Conservation (phyloP, 1,140 invertebrate genomes). For the Orchestia grillus region DNA sequence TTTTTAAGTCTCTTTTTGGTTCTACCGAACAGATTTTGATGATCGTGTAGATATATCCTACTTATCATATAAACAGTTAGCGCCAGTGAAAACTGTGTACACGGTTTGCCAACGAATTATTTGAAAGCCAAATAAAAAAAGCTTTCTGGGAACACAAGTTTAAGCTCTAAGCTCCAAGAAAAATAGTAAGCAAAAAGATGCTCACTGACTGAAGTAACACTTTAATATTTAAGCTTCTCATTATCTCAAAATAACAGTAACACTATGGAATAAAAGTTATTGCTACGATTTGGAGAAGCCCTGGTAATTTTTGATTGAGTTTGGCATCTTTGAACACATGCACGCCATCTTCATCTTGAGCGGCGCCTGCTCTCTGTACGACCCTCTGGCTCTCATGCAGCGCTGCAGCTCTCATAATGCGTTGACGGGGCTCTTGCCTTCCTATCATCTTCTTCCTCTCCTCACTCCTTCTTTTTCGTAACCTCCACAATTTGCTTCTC, state of each 20-base stretch:
- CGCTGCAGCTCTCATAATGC: neutral
- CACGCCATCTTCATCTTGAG: neutral
- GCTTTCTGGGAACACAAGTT: neutral
- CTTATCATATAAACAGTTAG: neutral
- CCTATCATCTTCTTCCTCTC: too few relatives aligned
- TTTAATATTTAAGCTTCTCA: neutral
- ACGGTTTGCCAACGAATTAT: neutral
- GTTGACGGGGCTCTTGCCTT: neutral
- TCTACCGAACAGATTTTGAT: neutral
- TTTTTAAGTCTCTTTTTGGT: neutral
- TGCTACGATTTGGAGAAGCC: conserved; percentile 36
- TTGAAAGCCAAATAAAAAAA: neutral
- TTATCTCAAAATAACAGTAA: neutral
- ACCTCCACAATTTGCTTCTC: neutral
- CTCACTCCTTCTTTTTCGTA: neutral
- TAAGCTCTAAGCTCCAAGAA: neutral
- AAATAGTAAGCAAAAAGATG: neutral
- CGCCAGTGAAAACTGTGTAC: neutral
- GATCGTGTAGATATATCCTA: neutral
- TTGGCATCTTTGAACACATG: conserved; percentile 48
- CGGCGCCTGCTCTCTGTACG: neutral
- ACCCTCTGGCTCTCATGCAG: neutral
- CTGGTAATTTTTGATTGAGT: conserved; percentile 36
- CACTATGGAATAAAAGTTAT: conserved; percentile 25
- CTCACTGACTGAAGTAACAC: neutral